Percentiles rank a stretch among this genome's conserved stretches.
These are phyloP conservation scores for Harlomillsia oculata DNA, from an alignment of 1,140 invertebrate species.

Conservation along the genomic window DNA sequence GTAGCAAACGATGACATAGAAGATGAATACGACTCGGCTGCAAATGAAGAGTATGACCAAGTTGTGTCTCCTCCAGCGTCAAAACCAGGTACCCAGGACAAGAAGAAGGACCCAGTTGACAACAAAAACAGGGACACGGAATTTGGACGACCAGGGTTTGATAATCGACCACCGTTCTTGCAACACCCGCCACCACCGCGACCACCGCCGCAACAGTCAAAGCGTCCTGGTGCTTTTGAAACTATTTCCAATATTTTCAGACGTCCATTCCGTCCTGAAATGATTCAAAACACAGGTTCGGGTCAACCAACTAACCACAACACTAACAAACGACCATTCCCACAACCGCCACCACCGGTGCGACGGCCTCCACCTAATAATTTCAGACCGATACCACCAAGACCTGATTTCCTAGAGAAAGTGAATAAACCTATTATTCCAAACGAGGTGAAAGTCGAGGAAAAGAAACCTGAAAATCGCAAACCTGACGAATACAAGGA, in stretches of 20 bases:
- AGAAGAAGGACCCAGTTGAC: background rate
- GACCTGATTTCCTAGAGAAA: too few species aligned
- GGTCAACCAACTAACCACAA: background rate
- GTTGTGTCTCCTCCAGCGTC: background rate
- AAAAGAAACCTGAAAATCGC: too few species aligned
- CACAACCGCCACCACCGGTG: conserved; percentile 5
- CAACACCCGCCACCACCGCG: background rate
- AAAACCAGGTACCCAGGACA: background rate
- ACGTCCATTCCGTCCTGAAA: conserved; percentile 5
- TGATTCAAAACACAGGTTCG: background rate
- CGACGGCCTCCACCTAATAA: conserved; percentile 7
- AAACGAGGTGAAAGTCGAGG: too few species aligned
- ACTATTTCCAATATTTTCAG: conserved; percentile 18
- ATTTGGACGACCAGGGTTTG: background rate
- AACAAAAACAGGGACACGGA: conserved; percentile 6
- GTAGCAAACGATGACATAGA: background rate
- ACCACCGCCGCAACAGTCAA: conserved; percentile 7
- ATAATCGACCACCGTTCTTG: background rate
- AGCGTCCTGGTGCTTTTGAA: conserved; percentile 8
- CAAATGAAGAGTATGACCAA: background rate
- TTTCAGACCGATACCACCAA: conserved; percentile 1
- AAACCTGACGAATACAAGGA: too few species aligned
- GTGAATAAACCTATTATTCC: too few species aligned
- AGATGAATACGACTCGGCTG: background rate
- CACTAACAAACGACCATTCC: conserved; percentile 6